Evolutionary conservation across 2,888 invertebrate genomes (phyloP).

Genomic region (Philaethria dido): DNA sequence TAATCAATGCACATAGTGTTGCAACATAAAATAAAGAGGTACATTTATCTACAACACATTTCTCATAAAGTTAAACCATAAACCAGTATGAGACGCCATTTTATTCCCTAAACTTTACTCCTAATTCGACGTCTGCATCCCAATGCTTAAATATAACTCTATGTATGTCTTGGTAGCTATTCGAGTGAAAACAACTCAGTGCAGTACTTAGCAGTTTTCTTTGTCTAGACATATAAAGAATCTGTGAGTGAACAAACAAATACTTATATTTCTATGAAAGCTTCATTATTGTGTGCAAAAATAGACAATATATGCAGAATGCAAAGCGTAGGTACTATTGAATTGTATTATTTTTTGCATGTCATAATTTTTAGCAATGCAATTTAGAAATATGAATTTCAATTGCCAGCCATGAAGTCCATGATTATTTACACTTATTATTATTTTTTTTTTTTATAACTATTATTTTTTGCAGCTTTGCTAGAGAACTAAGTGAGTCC

Average conservation of each 20-base stretch:
- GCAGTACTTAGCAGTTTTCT: slow-evolving; percentile 19
- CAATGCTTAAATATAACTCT: background rate
- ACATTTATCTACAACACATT: background rate
- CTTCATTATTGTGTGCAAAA: slow-evolving; percentile 4
- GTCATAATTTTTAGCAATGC: background rate
- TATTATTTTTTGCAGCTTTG: no score
- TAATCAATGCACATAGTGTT: background rate
- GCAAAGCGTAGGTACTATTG: no score
- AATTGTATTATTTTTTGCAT: background rate
- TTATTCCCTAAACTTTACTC: background rate
- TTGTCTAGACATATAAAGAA: slow-evolving; percentile 21
- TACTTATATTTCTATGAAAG: slow-evolving; percentile 1
- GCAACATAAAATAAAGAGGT: background rate
- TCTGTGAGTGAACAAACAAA: slow-evolving; percentile 4
- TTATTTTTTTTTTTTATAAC: no score
- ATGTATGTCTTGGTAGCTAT: background rate
- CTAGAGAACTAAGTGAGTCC: no score
- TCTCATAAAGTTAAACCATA: slow-evolving; percentile 11
- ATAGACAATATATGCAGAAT: background rate
- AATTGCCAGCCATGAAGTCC: no score
- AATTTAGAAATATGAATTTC: background rate
- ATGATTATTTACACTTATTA: no score
- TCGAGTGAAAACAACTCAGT: slow-evolving; percentile 21
- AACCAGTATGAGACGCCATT: background rate
- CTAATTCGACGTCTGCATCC: slow-evolving; percentile 17